Evolutionary conservation across 1,140 invertebrate genomes (phyloP), one percentile per base, ranked within the genome.

Genomic region (Hylyphantes graminicola): DNA sequence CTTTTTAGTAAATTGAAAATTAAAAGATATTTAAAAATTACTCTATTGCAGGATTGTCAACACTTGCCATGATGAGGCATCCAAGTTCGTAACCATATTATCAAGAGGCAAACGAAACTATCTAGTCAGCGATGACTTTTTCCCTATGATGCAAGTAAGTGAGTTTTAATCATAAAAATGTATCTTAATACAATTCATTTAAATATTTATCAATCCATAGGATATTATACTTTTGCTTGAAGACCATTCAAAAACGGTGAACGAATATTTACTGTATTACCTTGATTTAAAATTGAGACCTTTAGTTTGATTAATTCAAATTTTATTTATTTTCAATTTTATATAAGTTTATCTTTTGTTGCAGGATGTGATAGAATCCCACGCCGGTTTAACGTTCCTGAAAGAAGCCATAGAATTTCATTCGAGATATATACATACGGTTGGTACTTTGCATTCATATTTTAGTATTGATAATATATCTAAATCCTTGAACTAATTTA

Each of bases 361-460:
- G 64, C 96, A 99, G 91, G 98, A 99, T 91, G 96, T 99, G 2
- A 97, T 99, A 35, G 97, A 99, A 89, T 97, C 97, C n/a, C 98
- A 99, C 92, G 98, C 98, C 6, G 98, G 98, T 65, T 92, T 99
- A 79, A 96, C 94, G 63, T 99, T 99, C 91, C 92, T 99, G 15
- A 96, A 97, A 90, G 96, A 98, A 90, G 97, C 98, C 68, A 95
- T 95, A 13, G 97, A 99, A 91, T 99, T 99, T 91, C 98, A 99
- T 93, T 98, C 97, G 77, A 94, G 97, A 92, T 99, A 99, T 90
- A 95, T 98, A 87, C 96, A 97, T 90, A 98, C 97, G 88, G 97
- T 97, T 90, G 92, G 93, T 92, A 74, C 77, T 53, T n/a, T 54
- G 15, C 5, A 17, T 65, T 74, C n/a, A 19, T 6, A 21, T 65